Evolutionary conservation across 2,888 invertebrate species (phyloP), one percentile per base, ranked within the genome.

Genomic region (Aplocera efformata): DNA sequence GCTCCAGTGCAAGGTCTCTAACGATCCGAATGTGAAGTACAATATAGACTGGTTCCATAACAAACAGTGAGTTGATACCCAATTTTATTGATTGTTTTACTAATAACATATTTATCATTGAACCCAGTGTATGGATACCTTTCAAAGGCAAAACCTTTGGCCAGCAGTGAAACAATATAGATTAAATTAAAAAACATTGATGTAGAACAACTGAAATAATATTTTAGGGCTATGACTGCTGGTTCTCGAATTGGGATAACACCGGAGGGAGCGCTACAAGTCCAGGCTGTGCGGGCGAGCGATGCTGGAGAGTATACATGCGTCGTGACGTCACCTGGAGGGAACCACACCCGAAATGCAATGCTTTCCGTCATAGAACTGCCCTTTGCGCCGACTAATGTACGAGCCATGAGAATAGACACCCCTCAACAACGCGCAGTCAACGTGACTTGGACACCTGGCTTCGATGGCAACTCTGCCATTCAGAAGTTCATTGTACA

Each of bases 401-500:
- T 96, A 0, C 91, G 92, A 55, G 98, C 97, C 0, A 82, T 81
- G 41, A 86, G 93, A 52, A 68, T 94, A 1, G 93, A 93, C 33
- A 88, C 90, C 3, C 89, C 91, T 7, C 89, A 91, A 1, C 92
- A 92, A 45, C 91, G 92, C 68, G 94, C 95, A 17, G 95, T 98
- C 50, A 96, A 97, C 67, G 93, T 99, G 1, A 94, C 94, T 10
- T 99, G 99, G 98, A 94, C 94, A 7, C 95, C 97, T 0, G 97
- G 97, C 17, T 99, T 98, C 78, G 97, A 99, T 83, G 99, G 99
- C 38, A 98, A 99, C 78, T 97, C 97, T 66, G 96, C 97, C 6
- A 94, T 98, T 42, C 91, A 94, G 60, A 96, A 97, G 71, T 99
- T 95, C 75, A 96, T 97, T 51, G 91, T 99, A 37, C 97, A 99